Evolutionary conservation across 2,797 vertebrate species (phyloP).

Genomic region (Gymnothorax javanicus): DNA sequence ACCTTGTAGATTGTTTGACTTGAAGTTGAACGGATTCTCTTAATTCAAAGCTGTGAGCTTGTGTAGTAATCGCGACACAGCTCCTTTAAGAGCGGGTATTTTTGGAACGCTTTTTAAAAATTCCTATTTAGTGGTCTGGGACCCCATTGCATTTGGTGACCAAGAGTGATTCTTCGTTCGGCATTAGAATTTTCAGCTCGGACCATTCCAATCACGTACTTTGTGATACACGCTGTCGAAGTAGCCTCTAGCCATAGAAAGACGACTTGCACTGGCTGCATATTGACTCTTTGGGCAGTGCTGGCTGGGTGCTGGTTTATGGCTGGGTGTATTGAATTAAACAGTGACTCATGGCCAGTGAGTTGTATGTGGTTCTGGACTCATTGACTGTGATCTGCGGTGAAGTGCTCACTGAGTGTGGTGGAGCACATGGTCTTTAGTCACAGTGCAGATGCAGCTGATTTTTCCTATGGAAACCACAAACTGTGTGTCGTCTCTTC

Average conservation of each 20-base stretch:
- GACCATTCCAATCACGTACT: no score
- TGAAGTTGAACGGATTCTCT: no score
- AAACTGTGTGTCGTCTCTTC: not conserved
- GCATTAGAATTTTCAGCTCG: no score
- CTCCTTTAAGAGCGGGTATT: no score
- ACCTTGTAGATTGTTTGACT: no score
- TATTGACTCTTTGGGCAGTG: not conserved
- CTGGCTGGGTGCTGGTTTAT: not conserved
- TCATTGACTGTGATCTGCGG: conserved; percentile 66
- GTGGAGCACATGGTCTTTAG: conserved; percentile 62
- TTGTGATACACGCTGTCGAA: not conserved
- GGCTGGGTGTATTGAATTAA: not conserved
- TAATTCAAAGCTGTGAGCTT: no score
- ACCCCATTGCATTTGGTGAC: no score
- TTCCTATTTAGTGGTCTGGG: no score
- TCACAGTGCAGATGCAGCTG: conserved; percentile 61
- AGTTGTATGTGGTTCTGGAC: conserved; percentile 26
- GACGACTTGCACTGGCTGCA: not conserved
- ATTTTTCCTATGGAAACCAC: conserved; percentile 30
- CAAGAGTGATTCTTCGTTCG: no score
- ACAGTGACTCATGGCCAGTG: conserved; percentile 36
- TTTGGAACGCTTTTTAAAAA: no score
- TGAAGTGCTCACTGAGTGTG: conserved; percentile 57
- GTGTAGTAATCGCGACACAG: no score
- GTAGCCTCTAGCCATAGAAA: not conserved